Evolutionary conservation across 2,888 invertebrate genomes (phyloP), one percentile per base, ranked within the genome.

Genomic region (Resseliella maxima): DNA sequence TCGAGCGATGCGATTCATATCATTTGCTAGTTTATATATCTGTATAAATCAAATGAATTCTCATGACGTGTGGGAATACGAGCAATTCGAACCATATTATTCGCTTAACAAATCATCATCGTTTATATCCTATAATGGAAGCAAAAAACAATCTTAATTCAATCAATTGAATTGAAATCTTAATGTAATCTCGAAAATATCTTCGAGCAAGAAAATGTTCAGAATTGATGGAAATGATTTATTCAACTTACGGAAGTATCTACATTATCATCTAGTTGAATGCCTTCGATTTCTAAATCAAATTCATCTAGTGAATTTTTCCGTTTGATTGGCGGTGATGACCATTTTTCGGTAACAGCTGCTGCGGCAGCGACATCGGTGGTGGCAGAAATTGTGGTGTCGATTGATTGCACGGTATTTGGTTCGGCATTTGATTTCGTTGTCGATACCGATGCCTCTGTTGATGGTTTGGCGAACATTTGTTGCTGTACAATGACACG

Each of bases 281-380:
- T 93, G 88, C 95, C 95, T 88, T 97, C 96, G 86, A 97, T 93
- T 90, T 97, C 97, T 85, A 95, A 91, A 89, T 97, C 97, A 64
- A 97, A 91, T 89, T 97, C 97, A 89, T 94, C 94, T 88, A 89
- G 89, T 10, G 90, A 89, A 21, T 90, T 90, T 87, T 90, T 89
- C 54, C 89, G 88, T 64, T 89, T 88, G 86, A 89, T 89, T 85
- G 89, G 89, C 27, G 88, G 88, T 87, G 88, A 89, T 36, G 88
- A 85, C 21, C 87, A 86, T 87, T 88, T 89, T 3, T 38, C 38
- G 87, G 89, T 88, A 38, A 86, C 86, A 50, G 87, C 86, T 87
- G 87, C 59, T 27, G 87, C 87, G 86, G 87, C 86, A n/a, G n/a
- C n/a, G n/a, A n/a, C n/a, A n/a, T n/a, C n/a, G n/a, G n/a, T n/a